Base-by-base conservation (phyloP, 2,797 vertebrate species). In the Sebastes diploproa region DNA sequence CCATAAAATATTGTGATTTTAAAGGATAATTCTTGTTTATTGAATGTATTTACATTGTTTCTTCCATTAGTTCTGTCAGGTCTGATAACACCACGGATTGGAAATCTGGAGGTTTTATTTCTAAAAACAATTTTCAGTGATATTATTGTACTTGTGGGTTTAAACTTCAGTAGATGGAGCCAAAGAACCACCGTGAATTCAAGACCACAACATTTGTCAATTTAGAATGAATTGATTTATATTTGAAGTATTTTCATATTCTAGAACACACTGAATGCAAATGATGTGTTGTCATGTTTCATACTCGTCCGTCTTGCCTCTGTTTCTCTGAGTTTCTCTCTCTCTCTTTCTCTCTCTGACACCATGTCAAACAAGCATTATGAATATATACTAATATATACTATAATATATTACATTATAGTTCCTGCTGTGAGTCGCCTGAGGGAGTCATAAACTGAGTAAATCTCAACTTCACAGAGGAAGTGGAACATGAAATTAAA, bases 401-500 rank as follows among this genome's bases (percentile, higher is more conserved):
- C 11, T 13, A 38, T 38, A 12, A 38, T 38, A 38, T 38, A 38
- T 38, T 5, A n/a, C 30, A 62, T 61, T 6, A n/a, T 34, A 34
- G 20, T n/a, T 62, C 60, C 11, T 62, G 60, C 60, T 34, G 60
- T 62, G 10, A 34, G 22, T 34, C 20, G n/a, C 60, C 60, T 34
- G 18, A 62, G 30, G 60, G 29, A 61, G 60, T 34, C 68, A 54
- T 52, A 59, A 58, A 63, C 46, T 46, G 36, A 50, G 34, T 16
- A 55, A 67, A 77, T 52, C 9, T 60, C 14, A 67, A 32, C 77
- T 65, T 58, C 25, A 58, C 61, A 61, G 59, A 55, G 55, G 75
- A 71, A 66, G 56, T 55, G 23, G 32, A 82, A 77, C 42, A 61
- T 61, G 59, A 61, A 61, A 61, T 32, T 42, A 62, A 61, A 66